Base-by-base conservation (phyloP, 30 jellyfish, hydroid and myxozoan genomes). In the Cassiopea xamachana region DNA sequence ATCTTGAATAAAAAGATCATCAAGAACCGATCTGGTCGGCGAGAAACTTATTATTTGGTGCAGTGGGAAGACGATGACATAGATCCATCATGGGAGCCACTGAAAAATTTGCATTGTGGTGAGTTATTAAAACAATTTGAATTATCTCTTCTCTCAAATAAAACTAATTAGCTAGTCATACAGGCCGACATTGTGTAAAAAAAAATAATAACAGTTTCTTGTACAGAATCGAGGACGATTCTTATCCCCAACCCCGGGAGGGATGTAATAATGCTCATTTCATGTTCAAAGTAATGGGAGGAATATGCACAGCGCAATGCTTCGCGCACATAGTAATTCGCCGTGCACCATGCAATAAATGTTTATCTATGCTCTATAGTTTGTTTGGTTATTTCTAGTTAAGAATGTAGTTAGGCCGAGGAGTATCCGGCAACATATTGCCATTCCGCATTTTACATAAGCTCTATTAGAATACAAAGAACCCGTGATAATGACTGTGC, bases 191-290 rank as follows among this genome's bases (percentile, higher is more conserved):
- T 27, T 10, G 50, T 72, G 47, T 27, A 27, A 27, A 27, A 27
- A 27, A 27, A 27, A 27, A 27, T 27, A 27, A 0, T 27, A 27
- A 27, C 39, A 27, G 39, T 27, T 27, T 27, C 39, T 27, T 27
- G 39, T 27, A 27, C 39, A 77, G 86, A 77, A 45, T 77, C 86
- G 86, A 77, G 86, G 86, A 50, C 86, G 86, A 77, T 77, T 77
- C 86, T 77, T 77, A 43, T 47, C 72, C 86, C 86, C 73, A 44
- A 46, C 86, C 86, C 86, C 86, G 86, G 86, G 86, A 77, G 86
- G 86, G 7, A 73, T 73, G 82, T 73, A 73, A 73, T 27, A 73
- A n/a, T 14, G 82, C 61, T 73, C 39, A 27, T 27, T 27, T 27
- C 39, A 27, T 27, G 39, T 27, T 27, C 39, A 27, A 27, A 27